These are phyloP conservation scores for Oostethus manadensis DNA, from an alignment of 2,113 vertebrate genomes.

Conservation along the genomic window DNA sequence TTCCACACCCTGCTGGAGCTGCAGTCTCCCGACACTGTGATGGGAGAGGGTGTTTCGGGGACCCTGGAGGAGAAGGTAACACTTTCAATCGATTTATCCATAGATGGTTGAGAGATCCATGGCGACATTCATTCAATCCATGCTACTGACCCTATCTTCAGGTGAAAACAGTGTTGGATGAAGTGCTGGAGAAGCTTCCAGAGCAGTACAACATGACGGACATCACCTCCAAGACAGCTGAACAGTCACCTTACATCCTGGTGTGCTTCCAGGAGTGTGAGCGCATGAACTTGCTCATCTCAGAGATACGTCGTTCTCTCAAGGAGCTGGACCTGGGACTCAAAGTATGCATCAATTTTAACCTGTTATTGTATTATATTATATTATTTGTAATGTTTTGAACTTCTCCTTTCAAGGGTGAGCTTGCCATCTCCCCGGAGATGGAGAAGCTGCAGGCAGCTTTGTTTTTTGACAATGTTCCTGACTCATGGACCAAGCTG, in stretches of 20 bases:
- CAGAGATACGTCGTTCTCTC: constrained; percentile 70
- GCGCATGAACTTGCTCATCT: constrained; percentile 70
- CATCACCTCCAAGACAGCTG: constrained; percentile 72
- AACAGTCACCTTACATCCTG: constrained; percentile 70
- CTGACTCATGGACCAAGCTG: constrained; percentile 84
- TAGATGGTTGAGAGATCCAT: no score
- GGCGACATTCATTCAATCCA: not conserved
- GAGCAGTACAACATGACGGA: constrained; percentile 76
- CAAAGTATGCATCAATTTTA: constrained; percentile 55
- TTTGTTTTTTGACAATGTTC: constrained; percentile 89
- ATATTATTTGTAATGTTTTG: not conserved
- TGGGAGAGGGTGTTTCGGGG: constrained; percentile 68
- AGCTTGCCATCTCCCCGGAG: constrained; percentile 90
- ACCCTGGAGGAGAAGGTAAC: constrained; percentile 78
- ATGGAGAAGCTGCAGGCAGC: constrained; percentile 90
- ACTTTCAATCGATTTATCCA: not conserved
- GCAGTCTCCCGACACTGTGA: constrained; percentile 72
- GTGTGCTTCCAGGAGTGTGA: constrained; percentile 79
- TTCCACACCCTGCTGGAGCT: constrained; percentile 79
- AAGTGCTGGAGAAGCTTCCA: constrained; percentile 71
- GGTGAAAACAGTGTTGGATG: constrained; percentile 73
- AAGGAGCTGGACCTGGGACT: constrained; percentile 74
- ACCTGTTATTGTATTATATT: not conserved
- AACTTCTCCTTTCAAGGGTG: constrained; percentile 75
- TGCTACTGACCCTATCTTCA: constrained; percentile 16